phyloP scores from a whole-genome alignment of 2,888 invertebrate genomes.

The Amphipyra berbera region DNA sequence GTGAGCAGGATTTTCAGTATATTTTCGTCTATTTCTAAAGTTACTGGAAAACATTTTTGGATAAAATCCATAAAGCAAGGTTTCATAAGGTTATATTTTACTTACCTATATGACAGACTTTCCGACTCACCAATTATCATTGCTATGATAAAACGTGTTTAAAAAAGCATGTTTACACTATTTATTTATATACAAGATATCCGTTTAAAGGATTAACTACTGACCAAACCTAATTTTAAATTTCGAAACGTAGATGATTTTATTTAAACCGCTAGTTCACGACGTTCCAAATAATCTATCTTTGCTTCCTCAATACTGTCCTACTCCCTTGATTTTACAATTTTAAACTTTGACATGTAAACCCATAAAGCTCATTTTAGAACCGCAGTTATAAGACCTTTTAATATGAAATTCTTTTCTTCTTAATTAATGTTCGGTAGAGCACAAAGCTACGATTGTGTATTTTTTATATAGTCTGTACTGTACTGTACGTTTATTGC shows the following conservation, averaged over 20 bases:
- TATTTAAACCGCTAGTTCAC: slow-evolving; percentile 68
- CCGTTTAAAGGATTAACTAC: neutral
- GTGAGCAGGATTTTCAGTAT: neutral
- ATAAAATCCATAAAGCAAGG: too few relatives aligned
- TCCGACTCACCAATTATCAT: neutral
- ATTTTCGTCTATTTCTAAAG: neutral
- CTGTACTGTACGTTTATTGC: slow-evolving; percentile 74
- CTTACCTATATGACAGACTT: neutral
- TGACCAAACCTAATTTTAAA: slow-evolving; percentile 9
- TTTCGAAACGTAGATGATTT: slow-evolving; percentile 37
- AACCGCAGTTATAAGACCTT: slow-evolving; percentile 63
- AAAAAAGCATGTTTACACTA: too few relatives aligned
- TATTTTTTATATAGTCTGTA: slow-evolving; percentile 76
- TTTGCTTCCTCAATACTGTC: slow-evolving; percentile 61
- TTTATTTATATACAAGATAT: neutral
- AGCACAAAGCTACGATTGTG: slow-evolving; percentile 83
- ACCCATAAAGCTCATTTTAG: slow-evolving; percentile 62
- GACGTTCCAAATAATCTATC: slow-evolving; percentile 72
- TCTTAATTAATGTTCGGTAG: slow-evolving; percentile 86
- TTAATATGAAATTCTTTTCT: slow-evolving; percentile 72
- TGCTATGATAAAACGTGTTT: neutral
- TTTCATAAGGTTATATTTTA: neutral
- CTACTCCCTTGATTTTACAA: slow-evolving; percentile 30
- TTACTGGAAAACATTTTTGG: too few relatives aligned
- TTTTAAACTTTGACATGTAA: slow-evolving; percentile 54